phyloP scores from a whole-genome alignment of 2,888 invertebrate species.

The Campopleginae sp. region DNA sequence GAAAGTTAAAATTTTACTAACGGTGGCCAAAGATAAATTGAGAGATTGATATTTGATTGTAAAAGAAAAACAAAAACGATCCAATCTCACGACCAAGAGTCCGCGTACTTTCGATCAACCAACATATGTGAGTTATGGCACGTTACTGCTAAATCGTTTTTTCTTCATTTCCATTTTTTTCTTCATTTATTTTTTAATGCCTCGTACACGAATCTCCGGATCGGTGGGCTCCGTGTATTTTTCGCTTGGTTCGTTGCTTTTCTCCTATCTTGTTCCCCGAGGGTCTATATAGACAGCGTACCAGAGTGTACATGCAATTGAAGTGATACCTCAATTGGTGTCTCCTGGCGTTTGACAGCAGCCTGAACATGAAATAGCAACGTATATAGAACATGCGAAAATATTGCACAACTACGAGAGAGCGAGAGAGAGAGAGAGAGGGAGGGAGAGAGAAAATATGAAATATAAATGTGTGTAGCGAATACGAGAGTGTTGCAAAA shows the following conservation, averaged over 20 bases:
- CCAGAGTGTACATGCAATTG: conserved; percentile 4
- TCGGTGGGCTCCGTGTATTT: conserved; percentile 12
- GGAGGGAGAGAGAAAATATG: background rate
- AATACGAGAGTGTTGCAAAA: background rate
- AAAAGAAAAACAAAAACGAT: background rate
- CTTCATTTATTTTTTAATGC: background rate
- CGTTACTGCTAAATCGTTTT: conserved; percentile 4
- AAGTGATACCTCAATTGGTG: conserved; percentile 17
- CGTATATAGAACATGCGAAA: background rate
- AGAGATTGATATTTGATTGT: conserved; percentile 1
- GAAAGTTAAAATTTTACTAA: background rate
- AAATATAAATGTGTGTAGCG: background rate
- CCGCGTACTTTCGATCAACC: background rate
- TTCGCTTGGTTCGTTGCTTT: conserved; percentile 5
- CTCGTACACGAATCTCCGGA: background rate
- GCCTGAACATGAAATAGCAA: conserved; percentile 32
- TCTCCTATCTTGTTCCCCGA: background rate
- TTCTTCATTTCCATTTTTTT: background rate
- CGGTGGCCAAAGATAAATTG: background rate
- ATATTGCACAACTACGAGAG: background rate
- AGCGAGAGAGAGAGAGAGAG: background rate
- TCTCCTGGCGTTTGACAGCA: conserved; percentile 30
- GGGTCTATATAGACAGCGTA: background rate
- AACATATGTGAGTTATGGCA: conserved; percentile 3
- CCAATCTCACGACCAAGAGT: background rate